Conservation (phyloP, 2,797 vertebrate species). For the Anguilla pacifica region DNA sequence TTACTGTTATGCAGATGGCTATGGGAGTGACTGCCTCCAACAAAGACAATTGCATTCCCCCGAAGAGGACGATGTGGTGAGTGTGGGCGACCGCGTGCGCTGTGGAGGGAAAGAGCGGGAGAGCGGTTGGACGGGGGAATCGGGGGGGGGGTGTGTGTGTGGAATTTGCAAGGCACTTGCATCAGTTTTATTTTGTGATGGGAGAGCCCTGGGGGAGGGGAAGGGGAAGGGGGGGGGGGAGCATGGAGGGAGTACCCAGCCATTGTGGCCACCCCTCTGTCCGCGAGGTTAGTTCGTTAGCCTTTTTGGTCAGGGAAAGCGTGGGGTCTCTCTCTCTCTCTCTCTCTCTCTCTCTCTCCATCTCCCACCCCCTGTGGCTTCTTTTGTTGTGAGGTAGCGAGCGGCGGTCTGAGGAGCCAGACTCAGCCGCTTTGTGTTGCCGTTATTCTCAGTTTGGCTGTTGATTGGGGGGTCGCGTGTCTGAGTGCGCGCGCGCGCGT, state of each 20-base stretch:
- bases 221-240: constrained; percentile 20
- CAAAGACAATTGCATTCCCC: constrained; percentile 91
- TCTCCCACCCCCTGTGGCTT: not conserved
- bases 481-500: not conserved
- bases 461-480: not conserved
- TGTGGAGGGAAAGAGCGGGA: constrained; percentile 1
- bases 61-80: constrained; percentile 96
- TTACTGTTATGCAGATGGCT: constrained; percentile 99
- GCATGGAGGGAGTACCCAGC: not conserved
- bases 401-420: not conserved
- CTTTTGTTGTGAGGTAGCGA: not conserved
- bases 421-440: not conserved
- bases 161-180: constrained; percentile 37
- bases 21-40: constrained; percentile 98
- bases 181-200: constrained; percentile 21
- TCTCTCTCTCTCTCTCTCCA: not conserved
- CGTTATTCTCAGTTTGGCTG: not conserved
- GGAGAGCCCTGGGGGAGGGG: constrained; percentile 7
- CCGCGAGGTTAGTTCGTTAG: constrained; percentile 40
- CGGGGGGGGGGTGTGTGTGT: constrained; percentile 15
- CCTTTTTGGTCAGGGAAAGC: constrained; percentile 35
- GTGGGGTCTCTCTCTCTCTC: not conserved
- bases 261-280: constrained; percentile 37
- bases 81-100: constrained; percentile 57
- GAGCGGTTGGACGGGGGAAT: constrained; percentile 29